Evolutionary conservation across 2,113 vertebrate genomes (phyloP).

Genomic region (Pelodiscus sinensis): DNA sequence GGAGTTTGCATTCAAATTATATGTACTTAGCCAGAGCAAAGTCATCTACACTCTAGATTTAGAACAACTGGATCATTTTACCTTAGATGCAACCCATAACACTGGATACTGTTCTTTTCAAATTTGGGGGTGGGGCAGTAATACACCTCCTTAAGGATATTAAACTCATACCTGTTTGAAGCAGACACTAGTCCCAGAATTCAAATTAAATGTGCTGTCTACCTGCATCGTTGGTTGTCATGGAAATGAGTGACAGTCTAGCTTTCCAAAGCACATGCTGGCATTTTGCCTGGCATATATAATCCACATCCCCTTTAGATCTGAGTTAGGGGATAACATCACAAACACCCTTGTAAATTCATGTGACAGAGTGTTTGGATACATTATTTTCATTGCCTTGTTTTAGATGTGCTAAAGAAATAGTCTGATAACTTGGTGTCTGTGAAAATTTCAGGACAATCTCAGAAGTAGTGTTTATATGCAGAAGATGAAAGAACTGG

Average conservation of each 20-base stretch:
- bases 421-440: constrained; percentile 1
- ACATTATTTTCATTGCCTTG: constrained; percentile 1
- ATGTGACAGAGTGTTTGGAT: background rate
- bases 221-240: background rate
- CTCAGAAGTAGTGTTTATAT: constrained; percentile 20
- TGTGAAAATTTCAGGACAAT: constrained; percentile 42
- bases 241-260: background rate
- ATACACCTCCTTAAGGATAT: background rate
- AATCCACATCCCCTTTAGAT: background rate
- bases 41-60: background rate
- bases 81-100: background rate
- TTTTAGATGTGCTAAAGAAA: constrained; percentile 38
- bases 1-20: constrained; percentile 13
- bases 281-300: background rate
- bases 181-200: background rate
- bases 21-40: background rate
- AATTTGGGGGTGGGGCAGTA: background rate
- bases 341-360: constrained; percentile 13
- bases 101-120: rapidly evolving
- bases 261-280: rapidly evolving
- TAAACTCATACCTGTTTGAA: no score
- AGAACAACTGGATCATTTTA: background rate
- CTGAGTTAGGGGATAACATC: rapidly evolving
- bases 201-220: background rate
- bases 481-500: constrained; percentile 25